Percentiles rank a stretch among this genome's conserved stretches.
phyloP scores from a whole-genome alignment of 2,888 invertebrate genomes.

The Auanema freiburgensis region DNA sequence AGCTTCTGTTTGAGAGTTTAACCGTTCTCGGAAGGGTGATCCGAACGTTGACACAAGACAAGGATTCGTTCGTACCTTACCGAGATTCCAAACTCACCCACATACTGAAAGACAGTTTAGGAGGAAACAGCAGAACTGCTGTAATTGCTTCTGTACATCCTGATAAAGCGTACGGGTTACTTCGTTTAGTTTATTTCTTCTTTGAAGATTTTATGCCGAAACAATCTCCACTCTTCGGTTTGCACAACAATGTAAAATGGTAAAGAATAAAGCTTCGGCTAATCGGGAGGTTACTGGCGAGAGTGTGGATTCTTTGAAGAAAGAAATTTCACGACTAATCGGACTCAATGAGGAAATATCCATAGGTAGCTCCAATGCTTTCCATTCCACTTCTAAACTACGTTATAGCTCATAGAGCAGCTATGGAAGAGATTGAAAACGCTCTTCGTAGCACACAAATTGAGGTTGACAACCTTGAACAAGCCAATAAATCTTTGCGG shows the following conservation, averaged over 20 bases:
- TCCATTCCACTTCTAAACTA: too few relatives aligned
- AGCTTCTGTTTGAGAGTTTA: slow-evolving; percentile 33
- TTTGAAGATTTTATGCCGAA: slow-evolving; percentile 66
- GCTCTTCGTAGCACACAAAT: too few relatives aligned
- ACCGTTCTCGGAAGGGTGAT: slow-evolving; percentile 66
- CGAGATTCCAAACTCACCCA: slow-evolving; percentile 67
- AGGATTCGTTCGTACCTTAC: slow-evolving; percentile 66
- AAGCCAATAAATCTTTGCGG: too few relatives aligned
- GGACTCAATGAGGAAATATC: slow-evolving; percentile 11
- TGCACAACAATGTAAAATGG: slow-evolving; percentile 66
- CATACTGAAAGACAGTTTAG: slow-evolving; percentile 66
- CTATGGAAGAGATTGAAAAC: too few relatives aligned
- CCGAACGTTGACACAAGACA: slow-evolving; percentile 63
- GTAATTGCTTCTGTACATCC: slow-evolving; percentile 67
- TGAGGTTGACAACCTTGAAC: too few relatives aligned
- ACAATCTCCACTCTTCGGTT: slow-evolving; percentile 66
- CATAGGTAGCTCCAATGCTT: too few relatives aligned
- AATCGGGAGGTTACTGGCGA: slow-evolving; percentile 66
- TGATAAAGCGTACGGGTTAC: slow-evolving; percentile 63
- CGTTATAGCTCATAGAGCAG: too few relatives aligned
- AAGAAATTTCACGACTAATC: slow-evolving; percentile 64
- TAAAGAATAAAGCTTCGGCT: slow-evolving; percentile 66
- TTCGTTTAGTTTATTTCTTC: slow-evolving; percentile 2
- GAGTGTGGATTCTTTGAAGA: slow-evolving; percentile 63
- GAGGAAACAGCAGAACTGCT: slow-evolving; percentile 67